These are phyloP conservation scores for Psephotus haematonotus DNA, from an alignment of 2,113 vertebrate species.

Conservation along the genomic window DNA sequence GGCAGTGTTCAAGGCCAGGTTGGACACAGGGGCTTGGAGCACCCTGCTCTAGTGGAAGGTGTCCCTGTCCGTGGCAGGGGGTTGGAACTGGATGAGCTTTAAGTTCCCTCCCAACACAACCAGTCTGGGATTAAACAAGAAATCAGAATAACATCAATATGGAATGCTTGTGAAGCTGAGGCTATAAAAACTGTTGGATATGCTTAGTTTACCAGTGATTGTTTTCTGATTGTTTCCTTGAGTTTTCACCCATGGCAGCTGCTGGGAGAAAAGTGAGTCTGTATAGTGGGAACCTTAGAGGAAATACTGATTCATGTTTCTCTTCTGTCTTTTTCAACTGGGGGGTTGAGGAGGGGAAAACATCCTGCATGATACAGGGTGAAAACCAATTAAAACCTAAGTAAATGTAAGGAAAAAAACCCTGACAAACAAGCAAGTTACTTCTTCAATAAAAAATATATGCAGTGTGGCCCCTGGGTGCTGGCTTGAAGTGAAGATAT, in stretches of 20 bases:
- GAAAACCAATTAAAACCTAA: conserved; percentile 37
- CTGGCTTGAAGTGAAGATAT: conserved; percentile 65
- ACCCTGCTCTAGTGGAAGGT: accelerated
- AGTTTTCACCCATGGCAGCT: not conserved
- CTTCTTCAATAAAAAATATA: conserved; percentile 43
- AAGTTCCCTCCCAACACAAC: not conserved
- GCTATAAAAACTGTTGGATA: not conserved
- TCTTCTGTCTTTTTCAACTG: not conserved
- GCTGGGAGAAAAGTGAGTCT: not conserved
- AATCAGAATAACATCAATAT: not conserved
- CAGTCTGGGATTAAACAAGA: not conserved
- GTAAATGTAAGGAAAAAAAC: not conserved
- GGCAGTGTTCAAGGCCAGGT: too few species aligned
- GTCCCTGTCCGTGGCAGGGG: accelerated
- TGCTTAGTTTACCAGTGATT: not conserved
- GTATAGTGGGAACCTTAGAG: not conserved
- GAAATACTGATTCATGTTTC: conserved; percentile 15
- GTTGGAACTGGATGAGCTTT: not conserved
- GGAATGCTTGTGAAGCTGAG: not conserved
- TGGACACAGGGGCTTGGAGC: not conserved
- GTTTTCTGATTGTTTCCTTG: not conserved
- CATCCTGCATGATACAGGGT: not conserved
- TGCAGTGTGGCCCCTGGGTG: conserved; percentile 52
- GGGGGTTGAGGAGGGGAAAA: not conserved
- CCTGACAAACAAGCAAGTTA: not conserved